Base-by-base conservation (phyloP, 2,113 vertebrate species). In the Hydropotes inermis region DNA sequence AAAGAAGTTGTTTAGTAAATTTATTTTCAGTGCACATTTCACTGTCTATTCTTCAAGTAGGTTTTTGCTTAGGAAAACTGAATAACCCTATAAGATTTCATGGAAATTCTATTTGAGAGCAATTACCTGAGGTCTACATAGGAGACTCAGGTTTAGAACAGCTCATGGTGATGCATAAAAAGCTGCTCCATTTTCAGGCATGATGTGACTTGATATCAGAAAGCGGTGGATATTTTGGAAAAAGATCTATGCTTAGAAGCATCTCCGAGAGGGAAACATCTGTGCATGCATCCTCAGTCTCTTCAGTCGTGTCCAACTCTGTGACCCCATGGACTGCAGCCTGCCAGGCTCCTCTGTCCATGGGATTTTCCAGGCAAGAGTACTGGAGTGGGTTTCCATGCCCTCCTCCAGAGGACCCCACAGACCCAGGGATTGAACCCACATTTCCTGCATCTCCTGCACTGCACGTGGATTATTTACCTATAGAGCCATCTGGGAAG, bases 1-100 rank as follows among this genome's bases (percentile, higher is more conserved):
- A 94, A 4, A 84, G 87, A 85, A 70, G 2, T n/a, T 93, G 28
- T 47, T 55, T 70, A 88, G n/a, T 52, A 88, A 97, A 81, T 88
- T 91, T 47, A 79, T 52, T 64, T 55, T 70, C 13, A 84, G 10
- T 6, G 7, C 6, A 89, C 45, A 60, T 10, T 87, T 95, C 12
- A 30, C 4, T 45, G 78, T 70, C 17, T 67, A 55, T 74, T 94
- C 12, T 89, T 70, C 43, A 86, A 86, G 55, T 43, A 87, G 89
- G 1, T 9, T 86, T 94, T 94, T 93, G 13, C 55, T 61, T 47
- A 30, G 17, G 36, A 43, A 58, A 7, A 45, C 14, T 47, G 52
- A 79, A 70, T 33, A 64, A 47, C 19, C 2, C 4, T 39, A 0
- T 9, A 57, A 23, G 28, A 87, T 74, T 36, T 79, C 82, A 74